Percentiles rank a stretch among this genome's conserved stretches.
Conservation (phyloP, 2,113 vertebrate species). For the Syngnathus scovelli region DNA sequence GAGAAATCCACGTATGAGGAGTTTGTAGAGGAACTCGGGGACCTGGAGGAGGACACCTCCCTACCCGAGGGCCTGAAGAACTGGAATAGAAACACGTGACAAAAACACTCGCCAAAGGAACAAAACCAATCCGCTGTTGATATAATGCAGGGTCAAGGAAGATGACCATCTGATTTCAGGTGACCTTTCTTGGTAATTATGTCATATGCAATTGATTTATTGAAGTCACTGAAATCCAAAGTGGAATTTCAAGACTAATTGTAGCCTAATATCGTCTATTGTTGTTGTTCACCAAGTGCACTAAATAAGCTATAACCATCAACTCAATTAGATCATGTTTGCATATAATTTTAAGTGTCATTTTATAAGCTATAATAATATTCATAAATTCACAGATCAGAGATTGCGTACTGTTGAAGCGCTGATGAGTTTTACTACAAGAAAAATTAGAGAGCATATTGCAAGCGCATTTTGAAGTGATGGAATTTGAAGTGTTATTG, state of each 20-base stretch:
- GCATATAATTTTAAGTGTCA: neutral
- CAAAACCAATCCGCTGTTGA: slow-evolving; percentile 29
- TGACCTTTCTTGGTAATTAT: neutral
- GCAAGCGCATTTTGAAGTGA: neutral
- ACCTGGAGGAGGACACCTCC: slow-evolving; percentile 82
- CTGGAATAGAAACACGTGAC: slow-evolving; percentile 80
- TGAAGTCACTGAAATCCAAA: slow-evolving; percentile 9
- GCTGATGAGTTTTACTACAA: neutral
- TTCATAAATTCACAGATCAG: neutral
- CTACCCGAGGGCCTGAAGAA: slow-evolving; percentile 84
- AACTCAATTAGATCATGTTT: neutral
- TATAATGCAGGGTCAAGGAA: slow-evolving; percentile 3
- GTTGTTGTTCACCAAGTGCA: neutral
- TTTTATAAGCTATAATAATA: neutral
- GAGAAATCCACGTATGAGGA: slow-evolving; percentile 90
- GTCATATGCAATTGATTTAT: slow-evolving; percentile 6
- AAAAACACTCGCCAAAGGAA: slow-evolving; percentile 51
- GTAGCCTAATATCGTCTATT: neutral
- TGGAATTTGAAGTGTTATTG: too few relatives aligned
- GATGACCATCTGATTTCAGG: slow-evolving; percentile 2
- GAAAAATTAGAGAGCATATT: neutral
- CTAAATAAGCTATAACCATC: neutral
- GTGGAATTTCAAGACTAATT: neutral
- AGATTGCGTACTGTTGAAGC: neutral
- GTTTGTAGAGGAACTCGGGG: slow-evolving; percentile 85